Evolutionary conservation across 2,888 invertebrate genomes (phyloP), one percentile per base, ranked within the genome.

Genomic region (Rotaria macrura): DNA sequence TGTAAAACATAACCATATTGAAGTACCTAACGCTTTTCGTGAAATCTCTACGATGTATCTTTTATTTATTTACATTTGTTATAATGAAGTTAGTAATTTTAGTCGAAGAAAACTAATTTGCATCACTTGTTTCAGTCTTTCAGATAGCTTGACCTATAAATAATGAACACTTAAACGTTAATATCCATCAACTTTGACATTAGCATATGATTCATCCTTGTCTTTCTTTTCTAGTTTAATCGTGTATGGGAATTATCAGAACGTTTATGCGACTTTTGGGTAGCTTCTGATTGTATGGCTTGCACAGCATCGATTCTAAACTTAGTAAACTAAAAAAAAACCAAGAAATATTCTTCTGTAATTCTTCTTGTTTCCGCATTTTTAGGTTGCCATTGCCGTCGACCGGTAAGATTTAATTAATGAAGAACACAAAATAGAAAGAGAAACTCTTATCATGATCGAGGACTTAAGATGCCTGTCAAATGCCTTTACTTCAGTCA

Each of bases 291-390:
- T 88, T 92, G 92, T 52, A 89, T 91, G 88, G 91, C 91, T 65
- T 91, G 91, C 87, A 92, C 92, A 5, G 92, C 92, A 6, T 92
- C 92, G 85, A 92, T 92, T 84, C 89, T 92, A 38, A 91, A 92
- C 85, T 89, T 92, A n/a, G 91, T 92, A 14, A 91, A 92, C 43
- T 92, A 92, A 85, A 91, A 91, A 87, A 91, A 47, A 47, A n/a
- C n/a, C n/a, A 47, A 25, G 23, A 52, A 23, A 49, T n/a, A n/a
- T 83, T 25, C 38, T 34, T 83, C 20, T 85, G 43, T 85, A 29
- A 55, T n/a, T 43, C 5, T 9, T 49, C 29, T 84, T 83, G 20
- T 83, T 65, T 65, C 7, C 1, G 20, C 3, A 52, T 52, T 23
- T 52, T 55, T n/a, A 72, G 83, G 83, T 57, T 85, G 72, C 79